Evolutionary conservation across 2,113 vertebrate species (phyloP).

Genomic region (Aleadryas rufinucha): DNA sequence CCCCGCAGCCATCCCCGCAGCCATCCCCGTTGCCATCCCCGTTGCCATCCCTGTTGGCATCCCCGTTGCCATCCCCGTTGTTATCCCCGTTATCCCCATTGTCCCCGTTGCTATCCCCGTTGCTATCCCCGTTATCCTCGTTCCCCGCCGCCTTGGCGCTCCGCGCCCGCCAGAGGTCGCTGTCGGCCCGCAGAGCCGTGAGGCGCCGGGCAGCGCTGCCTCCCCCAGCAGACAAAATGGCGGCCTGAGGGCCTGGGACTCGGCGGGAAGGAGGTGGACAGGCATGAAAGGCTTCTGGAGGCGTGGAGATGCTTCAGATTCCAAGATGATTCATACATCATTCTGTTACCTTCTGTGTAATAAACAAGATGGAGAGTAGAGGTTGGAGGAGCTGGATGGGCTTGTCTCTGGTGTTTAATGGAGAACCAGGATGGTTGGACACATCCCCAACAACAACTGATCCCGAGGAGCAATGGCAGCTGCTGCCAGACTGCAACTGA

Average conservation of each 20-base stretch:
- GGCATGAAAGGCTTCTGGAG: fast-evolving
- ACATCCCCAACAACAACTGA: background rate
- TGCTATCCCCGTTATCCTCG: background rate
- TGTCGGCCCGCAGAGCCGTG: background rate
- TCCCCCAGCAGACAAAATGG: background rate
- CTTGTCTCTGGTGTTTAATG: background rate
- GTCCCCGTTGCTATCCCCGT: background rate
- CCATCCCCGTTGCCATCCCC: background rate
- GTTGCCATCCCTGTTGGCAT: fast-evolving
- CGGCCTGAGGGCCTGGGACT: background rate
- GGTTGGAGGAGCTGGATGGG: background rate
- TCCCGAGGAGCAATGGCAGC: background rate
- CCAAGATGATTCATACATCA: background rate
- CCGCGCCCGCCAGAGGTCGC: background rate
- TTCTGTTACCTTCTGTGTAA: background rate
- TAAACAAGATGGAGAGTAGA: background rate
- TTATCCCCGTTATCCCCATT: no score
- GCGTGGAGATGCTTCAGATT: fast-evolving
- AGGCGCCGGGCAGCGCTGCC: background rate
- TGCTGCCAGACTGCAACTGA: background rate
- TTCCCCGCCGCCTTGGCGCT: background rate
- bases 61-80: background rate
- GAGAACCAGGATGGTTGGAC: background rate
- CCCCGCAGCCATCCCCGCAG: no score
- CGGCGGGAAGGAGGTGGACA: fast-evolving